These are phyloP conservation scores for Acanthosepion pharaonis DNA, from an alignment of 2,888 invertebrate species.

Conservation along the genomic window DNA sequence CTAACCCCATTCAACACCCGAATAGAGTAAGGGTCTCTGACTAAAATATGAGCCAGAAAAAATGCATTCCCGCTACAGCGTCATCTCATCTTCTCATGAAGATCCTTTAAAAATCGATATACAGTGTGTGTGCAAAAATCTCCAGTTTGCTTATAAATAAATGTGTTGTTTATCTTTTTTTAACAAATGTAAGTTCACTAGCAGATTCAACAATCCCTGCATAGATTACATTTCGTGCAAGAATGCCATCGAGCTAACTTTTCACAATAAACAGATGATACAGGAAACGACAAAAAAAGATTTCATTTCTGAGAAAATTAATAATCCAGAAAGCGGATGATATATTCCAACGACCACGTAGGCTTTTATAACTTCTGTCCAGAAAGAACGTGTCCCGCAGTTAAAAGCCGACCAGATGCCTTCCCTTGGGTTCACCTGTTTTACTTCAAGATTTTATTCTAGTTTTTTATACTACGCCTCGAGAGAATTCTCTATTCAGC, in stretches of 20 bases:
- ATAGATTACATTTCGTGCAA: background rate
- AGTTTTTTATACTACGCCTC: background rate
- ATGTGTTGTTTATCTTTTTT: no score
- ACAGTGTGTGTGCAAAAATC: no score
- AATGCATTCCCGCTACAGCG: no score
- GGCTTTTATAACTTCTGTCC: background rate
- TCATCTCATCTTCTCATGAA: no score
- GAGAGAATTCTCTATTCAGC: background rate
- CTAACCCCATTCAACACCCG: no score
- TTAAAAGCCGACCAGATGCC: background rate
- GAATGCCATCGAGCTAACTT: background rate
- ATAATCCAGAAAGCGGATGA: background rate
- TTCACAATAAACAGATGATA: background rate
- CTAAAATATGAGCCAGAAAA: no score
- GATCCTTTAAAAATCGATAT: no score
- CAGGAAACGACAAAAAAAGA: background rate
- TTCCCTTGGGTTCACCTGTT: background rate
- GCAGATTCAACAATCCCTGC: no score
- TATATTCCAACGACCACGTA: background rate
- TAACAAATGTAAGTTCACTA: no score
- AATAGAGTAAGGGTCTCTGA: no score
- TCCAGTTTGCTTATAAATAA: no score
- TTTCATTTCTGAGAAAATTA: background rate
- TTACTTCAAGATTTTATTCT: background rate
- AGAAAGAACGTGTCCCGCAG: background rate